A percentile compares a stretch with the other conserved stretches of the same genome.
Conservation (phyloP, 1,140 invertebrate species). For the Rhopalosiphum padi region DNA sequence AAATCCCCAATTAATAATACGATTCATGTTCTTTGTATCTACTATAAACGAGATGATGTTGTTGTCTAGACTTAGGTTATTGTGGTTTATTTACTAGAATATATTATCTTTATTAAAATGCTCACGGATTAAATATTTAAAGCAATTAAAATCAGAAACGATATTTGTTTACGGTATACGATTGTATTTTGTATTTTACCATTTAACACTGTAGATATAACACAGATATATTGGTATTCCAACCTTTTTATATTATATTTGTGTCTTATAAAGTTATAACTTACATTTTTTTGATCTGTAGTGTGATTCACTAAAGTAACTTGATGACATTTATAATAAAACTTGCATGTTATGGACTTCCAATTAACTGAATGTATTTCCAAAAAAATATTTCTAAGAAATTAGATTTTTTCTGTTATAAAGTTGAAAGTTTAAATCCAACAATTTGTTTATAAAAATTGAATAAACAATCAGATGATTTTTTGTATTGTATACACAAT, state of each 20-base stretch:
- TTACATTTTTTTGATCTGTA: too few species aligned
- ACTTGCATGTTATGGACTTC: too few species aligned
- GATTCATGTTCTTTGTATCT: not conserved
- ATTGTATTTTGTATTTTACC: not conserved
- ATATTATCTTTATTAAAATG: too few species aligned
- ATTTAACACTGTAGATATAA: not conserved
- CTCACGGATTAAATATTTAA: too few species aligned
- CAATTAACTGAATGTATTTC: not conserved
- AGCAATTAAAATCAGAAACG: too few species aligned
- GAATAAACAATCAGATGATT: not conserved
- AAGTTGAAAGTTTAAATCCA: not conserved
- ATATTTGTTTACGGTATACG: too few species aligned
- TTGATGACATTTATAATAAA: too few species aligned
- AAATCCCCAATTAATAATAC: not conserved
- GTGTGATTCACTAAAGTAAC: too few species aligned
- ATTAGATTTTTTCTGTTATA: not conserved
- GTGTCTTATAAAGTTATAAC: not conserved
- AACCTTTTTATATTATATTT: not conserved
- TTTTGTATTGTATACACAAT: not conserved
- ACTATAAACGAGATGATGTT: not conserved
- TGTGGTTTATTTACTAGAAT: too few species aligned
- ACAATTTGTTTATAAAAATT: not conserved
- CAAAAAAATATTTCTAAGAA: not conserved
- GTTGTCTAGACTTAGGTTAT: too few species aligned
- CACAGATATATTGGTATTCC: not conserved